Base-by-base conservation (phyloP, 2,888 invertebrate genomes). In the Synergus gifuensis region DNA sequence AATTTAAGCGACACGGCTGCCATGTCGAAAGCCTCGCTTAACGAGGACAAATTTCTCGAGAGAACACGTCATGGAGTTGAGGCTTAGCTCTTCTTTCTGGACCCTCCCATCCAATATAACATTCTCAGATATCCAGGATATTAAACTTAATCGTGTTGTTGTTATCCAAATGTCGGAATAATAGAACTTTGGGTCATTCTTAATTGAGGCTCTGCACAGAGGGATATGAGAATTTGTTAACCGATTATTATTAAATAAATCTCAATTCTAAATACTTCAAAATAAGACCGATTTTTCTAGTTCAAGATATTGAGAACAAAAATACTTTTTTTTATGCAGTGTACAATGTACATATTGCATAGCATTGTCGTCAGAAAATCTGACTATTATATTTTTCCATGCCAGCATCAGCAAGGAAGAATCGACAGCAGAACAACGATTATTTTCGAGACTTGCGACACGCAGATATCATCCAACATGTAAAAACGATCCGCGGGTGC, bases 1-100 rank as follows among this genome's bases (percentile, higher is more conserved):
- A 81, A 83, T 84, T 78, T 83, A 82, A 79, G 80, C 84, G 81
- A 81, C 80, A 84, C 83, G 83, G 83, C 78, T 79, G 82, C 81
- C 83, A 77, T 77, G 77, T 63, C 77, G 62, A 77, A 64, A 77
- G 77, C 77, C 46, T 46, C 77, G 67, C 78, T 77, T 83, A 81
- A 83, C 83, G 81, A 83, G 83, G 83, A 83, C 83, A 79, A 83
- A 83, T 83, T 83, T 80, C 81, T 77, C 78, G 76, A 46, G 67
- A 49, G 54, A 67, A 66, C 62, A 14, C 77, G 44, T 63, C 40
- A 36, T 63, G 60, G 49, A 66, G 54, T 76, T 62, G 42, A 66
- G 40, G 16, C 54, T 49, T 73, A 42, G n/a, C 77, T 46, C 81
- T 79, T 80, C 76, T 81, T 78, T n/a, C 28, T 54, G 42, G 22